Base-by-base conservation (phyloP, 1,140 invertebrate species). In the Helicoverpa zea region DNA sequence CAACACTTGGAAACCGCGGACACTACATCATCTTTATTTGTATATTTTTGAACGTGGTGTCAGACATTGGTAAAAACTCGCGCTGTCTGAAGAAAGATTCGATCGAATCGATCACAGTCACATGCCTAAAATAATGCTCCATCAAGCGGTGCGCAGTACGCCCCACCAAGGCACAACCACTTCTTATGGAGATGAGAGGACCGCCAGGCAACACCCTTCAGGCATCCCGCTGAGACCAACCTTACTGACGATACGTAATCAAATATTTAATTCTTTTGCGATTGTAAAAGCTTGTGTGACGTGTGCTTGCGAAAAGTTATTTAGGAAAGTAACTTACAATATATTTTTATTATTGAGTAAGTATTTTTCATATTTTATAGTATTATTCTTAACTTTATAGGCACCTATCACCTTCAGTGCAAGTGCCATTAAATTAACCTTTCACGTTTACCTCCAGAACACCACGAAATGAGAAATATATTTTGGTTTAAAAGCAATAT, bases 71-170 rank as follows among this genome's bases (percentile, higher is more conserved):
- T 85, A 88, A 89, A 88, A 90, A 87, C 83, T 83, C 81, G 79
- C 81, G 88, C 89, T 89, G 92, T 94, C 92, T 77, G 83, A 90
- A 88, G 85, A 88, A 80, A 91, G 90, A 92, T 88, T 87, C 87
- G 89, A 94, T 92, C 92, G 87, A 91, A 94, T 94, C 91, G 87
- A 94, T 94, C 93, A 93, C 90, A 92, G 91, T 94, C 92, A 90
- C 84, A 93, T 92, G 88, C 90, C 90, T 89, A 92, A 94, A 93
- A 92, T 94, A 92, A 93, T 92, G 88, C 87, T 91, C 87, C 87
- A 87, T 92, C 90, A 91, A 87, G 85, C 77, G 79, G 52, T 80
- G 81, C 80, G 74, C 79, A 82, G 64, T 81, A 74, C 79, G 84
- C 66, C 77, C 74, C 83, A 87, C 87, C 88, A 85, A 81, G 81